Conservation (phyloP, 1,140 invertebrate species). For the Leptopilina boulardi region DNA sequence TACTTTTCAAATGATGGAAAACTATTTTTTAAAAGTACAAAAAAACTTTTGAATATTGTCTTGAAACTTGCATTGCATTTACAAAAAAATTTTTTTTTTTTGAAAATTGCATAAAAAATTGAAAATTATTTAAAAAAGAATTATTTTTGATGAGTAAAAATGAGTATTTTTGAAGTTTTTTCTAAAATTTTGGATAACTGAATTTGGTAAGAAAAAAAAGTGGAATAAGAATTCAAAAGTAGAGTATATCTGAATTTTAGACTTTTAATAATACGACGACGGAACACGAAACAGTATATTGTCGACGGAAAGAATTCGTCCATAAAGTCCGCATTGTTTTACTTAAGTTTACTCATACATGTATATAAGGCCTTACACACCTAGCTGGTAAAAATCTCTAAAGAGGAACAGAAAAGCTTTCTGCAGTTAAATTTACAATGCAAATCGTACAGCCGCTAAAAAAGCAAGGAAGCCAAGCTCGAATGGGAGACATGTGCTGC, state of each 20-base stretch:
- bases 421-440: constrained; percentile 67
- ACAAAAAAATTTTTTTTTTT: too few relatives aligned
- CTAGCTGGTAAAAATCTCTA: constrained; percentile 54
- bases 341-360: constrained; percentile 27
- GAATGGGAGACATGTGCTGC: constrained; percentile 62
- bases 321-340: constrained; percentile 48
- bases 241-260: neutral
- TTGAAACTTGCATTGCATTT: too few relatives aligned
- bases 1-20: neutral
- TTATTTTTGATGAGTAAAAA: too few relatives aligned
- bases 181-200: too few relatives aligned
- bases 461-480: constrained; percentile 56
- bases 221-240: neutral
- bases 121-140: too few relatives aligned
- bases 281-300: neutral
- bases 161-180: too few relatives aligned
- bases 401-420: constrained; percentile 57
- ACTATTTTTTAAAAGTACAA: neutral
- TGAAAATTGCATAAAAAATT: too few relatives aligned
- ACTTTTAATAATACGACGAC: constrained; percentile 21
- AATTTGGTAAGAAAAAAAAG: neutral
- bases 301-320: constrained; percentile 29
- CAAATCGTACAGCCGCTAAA: constrained; percentile 61
- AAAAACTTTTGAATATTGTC: neutral
- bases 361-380: constrained; percentile 47